A percentile compares a stretch with the other conserved stretches of the same genome.
Conservation (phyloP, 2,797 vertebrate genomes). For the Typhlichthys subterraneus region DNA sequence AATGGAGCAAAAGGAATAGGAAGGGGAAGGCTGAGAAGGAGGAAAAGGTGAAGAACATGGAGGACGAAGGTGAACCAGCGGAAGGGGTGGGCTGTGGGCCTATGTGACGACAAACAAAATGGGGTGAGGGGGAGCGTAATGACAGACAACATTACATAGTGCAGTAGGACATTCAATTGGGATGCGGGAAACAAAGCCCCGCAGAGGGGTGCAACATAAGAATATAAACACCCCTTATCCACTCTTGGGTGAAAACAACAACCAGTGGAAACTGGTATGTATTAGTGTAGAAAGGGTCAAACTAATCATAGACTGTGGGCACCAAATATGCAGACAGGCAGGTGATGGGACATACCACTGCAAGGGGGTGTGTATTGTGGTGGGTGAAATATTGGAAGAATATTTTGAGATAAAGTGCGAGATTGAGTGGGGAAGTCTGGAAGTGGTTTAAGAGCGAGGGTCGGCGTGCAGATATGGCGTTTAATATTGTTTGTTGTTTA, state of each 20-base stretch:
- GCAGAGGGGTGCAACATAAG: constrained; percentile 8
- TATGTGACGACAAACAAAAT: background rate
- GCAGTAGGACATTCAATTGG: background rate
- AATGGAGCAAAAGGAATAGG: constrained; percentile 1
- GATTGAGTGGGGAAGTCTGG: constrained; percentile 20
- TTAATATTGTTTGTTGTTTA: constrained; percentile 71
- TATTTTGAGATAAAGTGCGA: constrained; percentile 17
- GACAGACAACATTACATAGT: constrained; percentile 13
- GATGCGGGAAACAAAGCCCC: background rate
- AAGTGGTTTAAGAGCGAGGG: constrained; percentile 5
- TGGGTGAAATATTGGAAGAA: background rate
- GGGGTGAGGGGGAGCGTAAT: too few relatives aligned
- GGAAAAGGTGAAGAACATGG: background rate
- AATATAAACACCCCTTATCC: constrained; percentile 25
- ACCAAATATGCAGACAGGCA: constrained; percentile 1
- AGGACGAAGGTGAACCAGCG: background rate
- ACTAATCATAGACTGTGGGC: background rate
- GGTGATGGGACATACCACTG: background rate
- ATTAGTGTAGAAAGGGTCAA: constrained; percentile 6
- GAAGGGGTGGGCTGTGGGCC: background rate
- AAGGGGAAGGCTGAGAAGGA: background rate
- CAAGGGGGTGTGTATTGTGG: background rate
- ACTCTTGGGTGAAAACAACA: constrained; percentile 20
- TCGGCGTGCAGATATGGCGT: constrained; percentile 47
- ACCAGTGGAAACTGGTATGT: constrained; percentile 5